phyloP scores from a whole-genome alignment of 1,140 invertebrate species.

The Pollicipes pollicipes region DNA sequence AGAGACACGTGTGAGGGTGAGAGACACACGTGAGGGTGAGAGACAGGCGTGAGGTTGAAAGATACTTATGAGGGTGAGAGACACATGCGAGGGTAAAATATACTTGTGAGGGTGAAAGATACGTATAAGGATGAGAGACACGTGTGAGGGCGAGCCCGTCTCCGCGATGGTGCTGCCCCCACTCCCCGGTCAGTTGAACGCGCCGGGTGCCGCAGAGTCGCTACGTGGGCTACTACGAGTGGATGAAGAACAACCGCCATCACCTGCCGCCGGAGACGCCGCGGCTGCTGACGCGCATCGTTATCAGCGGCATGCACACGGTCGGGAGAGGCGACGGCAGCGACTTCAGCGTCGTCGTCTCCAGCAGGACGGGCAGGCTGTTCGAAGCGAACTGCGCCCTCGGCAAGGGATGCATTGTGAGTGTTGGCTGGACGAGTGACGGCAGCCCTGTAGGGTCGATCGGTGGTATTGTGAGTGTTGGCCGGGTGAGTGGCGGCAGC shows the following conservation, averaged over 20 bases:
- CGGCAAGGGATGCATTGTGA: conserved; percentile 30
- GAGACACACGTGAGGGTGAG: no score
- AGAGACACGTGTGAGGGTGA: no score
- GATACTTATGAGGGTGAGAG: conserved; percentile 24
- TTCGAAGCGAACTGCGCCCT: conserved; percentile 28
- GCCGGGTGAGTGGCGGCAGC: no score
- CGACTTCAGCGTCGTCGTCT: conserved; percentile 29
- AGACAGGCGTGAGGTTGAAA: conserved; percentile 21
- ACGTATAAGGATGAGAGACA: background rate
- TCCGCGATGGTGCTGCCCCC: no score
- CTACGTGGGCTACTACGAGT: conserved; percentile 37
- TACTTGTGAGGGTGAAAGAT: no score
- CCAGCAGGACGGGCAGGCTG: conserved; percentile 23
- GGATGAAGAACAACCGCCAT: conserved; percentile 28
- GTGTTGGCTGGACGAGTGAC: background rate
- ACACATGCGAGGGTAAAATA: background rate
- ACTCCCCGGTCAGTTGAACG: no score
- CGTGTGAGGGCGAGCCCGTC: no score
- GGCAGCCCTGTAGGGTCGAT: no score
- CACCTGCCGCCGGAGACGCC: conserved; percentile 26
- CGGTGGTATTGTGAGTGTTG: no score
- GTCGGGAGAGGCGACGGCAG: conserved; percentile 32
- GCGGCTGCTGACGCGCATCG: conserved; percentile 26
- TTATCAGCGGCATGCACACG: conserved; percentile 25
- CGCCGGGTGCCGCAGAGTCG: conserved; percentile 28